Conservation (phyloP, 2,113 vertebrate genomes). For the Indicator maculatus region DNA sequence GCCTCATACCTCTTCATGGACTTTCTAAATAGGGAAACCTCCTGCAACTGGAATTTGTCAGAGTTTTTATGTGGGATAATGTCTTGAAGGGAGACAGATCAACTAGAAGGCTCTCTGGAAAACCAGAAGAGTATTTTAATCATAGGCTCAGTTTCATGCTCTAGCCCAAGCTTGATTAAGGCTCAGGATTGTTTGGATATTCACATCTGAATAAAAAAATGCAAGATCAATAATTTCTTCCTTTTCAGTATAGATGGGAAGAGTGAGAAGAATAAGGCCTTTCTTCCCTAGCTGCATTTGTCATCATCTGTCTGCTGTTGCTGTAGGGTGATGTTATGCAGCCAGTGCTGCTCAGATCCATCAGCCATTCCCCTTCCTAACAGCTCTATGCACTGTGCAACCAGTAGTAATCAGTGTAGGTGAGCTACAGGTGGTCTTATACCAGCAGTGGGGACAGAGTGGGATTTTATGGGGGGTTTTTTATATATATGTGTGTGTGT, state of each 20-base stretch:
- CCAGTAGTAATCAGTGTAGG: background rate
- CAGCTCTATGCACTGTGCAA: background rate
- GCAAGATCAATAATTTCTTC: background rate
- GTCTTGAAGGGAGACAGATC: background rate
- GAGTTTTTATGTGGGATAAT: background rate
- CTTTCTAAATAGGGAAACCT: slow-evolving; percentile 31
- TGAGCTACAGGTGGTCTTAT: background rate
- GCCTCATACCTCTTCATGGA: background rate
- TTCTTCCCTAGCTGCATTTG: background rate
- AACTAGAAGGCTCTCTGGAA: background rate
- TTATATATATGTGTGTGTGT: background rate
- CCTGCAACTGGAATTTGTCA: background rate
- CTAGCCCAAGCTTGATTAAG: background rate
- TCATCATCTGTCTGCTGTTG: background rate
- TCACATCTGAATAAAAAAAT: background rate
- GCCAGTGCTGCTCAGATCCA: background rate
- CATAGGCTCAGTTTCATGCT: background rate
- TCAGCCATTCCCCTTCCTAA: background rate
- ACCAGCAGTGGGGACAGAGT: background rate
- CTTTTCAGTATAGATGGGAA: background rate
- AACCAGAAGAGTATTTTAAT: background rate
- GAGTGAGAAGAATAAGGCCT: background rate
- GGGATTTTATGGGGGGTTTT: background rate
- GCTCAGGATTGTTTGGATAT: background rate
- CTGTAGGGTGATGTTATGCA: background rate